Percentiles rank a stretch among this genome's conserved stretches.
Conservation (phyloP, 1,140 invertebrate genomes). For the Macrostomum lignano region DNA sequence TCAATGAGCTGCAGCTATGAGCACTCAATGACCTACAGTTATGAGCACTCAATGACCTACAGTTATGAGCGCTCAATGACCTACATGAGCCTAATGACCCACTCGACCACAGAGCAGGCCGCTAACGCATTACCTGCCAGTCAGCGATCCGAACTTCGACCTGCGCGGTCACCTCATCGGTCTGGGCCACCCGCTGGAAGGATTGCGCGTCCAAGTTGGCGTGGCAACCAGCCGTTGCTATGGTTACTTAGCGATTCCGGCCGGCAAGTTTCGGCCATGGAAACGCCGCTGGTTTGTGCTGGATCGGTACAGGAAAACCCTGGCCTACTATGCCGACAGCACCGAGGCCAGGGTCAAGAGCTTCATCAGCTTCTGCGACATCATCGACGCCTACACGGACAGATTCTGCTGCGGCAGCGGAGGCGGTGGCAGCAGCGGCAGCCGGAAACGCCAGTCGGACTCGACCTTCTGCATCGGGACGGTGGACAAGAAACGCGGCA, state of each 20-base stretch:
- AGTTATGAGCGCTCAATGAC: too few relatives aligned
- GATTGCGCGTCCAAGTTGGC: constrained; percentile 51
- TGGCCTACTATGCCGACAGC: constrained; percentile 67
- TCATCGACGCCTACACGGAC: constrained; percentile 83
- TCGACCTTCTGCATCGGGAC: constrained; percentile 88
- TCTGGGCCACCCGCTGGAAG: constrained; percentile 63
- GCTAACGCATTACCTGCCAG: constrained; percentile 63
- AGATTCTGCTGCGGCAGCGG: too few relatives aligned
- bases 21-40: too few relatives aligned
- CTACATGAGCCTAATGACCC: too few relatives aligned
- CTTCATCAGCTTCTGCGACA: constrained; percentile 75
- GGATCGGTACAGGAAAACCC: constrained; percentile 47
- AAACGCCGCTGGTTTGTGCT: constrained; percentile 88
- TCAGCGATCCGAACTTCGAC: constrained; percentile 51
- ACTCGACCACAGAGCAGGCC: constrained; percentile 40
- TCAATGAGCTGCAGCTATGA: too few relatives aligned
- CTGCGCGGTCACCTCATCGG: constrained; percentile 61
- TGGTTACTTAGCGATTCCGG: constrained; percentile 67
- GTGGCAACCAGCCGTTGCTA: constrained; percentile 44
- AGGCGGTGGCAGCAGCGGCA: too few relatives aligned
- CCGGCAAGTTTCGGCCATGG: constrained; percentile 60
- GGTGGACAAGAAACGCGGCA: constrained; percentile 50
- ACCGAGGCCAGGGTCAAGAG: constrained; percentile 56
- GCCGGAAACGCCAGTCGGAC: constrained; percentile 42
- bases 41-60: too few relatives aligned